Base-by-base conservation (phyloP, 2,888 invertebrate species). In the Drosophila acutilabella region DNA sequence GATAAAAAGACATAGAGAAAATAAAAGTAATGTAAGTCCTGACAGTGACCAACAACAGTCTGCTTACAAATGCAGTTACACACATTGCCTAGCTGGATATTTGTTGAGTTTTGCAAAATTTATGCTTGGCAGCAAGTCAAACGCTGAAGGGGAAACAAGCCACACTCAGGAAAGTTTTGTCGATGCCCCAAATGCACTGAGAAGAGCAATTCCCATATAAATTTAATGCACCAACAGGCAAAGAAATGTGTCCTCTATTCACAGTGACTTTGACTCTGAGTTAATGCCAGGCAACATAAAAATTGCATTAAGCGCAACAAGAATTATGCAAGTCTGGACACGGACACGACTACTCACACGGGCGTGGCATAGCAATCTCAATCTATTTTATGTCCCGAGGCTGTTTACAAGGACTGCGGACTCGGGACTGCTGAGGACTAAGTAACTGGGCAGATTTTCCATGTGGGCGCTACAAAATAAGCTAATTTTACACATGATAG, bases 71-170 rank as follows among this genome's bases (percentile, higher is more conserved):
- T 48, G 52, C 51, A 64, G 54, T 53, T 48, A 56, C 65, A 60
- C 10, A 51, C 44, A 56, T 54, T 51, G 51, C 74, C 74, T 45
- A 71, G 16, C 64, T 76, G 79, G 74, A 74, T 83, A 80, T 83
- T 83, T 83, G 88, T 83, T 82, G 82, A 83, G 86, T 85, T 85
- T 81, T 88, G 78, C 78, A 79, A 64, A 88, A 83, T 88, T 88
- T 88, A 82, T 86, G 83, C 88, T 84, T 84, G 83, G 83, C 83
- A 86, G 89, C 87, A 88, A 88, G 87, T 84, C 83, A 84, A 84
- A 88, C 71, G 70, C 56, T 81, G 64, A 56, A 61, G 14, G 23
- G 36, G 14, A 53, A 44, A 41, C 7, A 33, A 54, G 67, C 65
- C 64, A 78, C 30, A 30, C 30, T 2, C 8, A 64, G 68, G 56